Evolutionary conservation across 1,140 invertebrate genomes (phyloP).

Genomic region (Scylla paramamosain): DNA sequence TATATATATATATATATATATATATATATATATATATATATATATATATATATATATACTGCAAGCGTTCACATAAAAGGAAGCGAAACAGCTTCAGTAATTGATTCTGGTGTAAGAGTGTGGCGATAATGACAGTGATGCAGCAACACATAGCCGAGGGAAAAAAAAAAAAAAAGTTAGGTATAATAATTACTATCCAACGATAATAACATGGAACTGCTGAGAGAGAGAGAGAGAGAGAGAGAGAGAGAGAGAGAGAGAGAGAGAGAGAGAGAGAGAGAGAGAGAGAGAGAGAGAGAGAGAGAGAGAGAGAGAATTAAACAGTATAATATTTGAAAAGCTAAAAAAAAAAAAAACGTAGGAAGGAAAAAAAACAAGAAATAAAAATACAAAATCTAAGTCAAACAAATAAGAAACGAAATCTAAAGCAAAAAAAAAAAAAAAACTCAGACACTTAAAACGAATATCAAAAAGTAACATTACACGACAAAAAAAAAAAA

Average conservation of each 20-base stretch:
- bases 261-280: slow-evolving; percentile 32
- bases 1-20: slow-evolving; percentile 42
- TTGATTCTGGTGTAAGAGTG: not conserved
- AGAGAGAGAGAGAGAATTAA: slow-evolving; percentile 18
- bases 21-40: slow-evolving; percentile 52
- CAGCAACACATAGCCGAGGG: not conserved
- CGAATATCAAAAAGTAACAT: not conserved
- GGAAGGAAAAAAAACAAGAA: not conserved
- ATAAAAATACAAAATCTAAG: not conserved
- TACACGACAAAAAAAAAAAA: not conserved
- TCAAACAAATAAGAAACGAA: not conserved
- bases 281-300: slow-evolving; percentile 46
- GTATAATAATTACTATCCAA: not conserved
- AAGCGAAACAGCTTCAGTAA: not conserved
- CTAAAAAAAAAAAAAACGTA: too few species aligned
- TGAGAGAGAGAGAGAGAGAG: slow-evolving; percentile 44
- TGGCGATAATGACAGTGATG: not conserved
- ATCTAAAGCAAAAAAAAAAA: not conserved
- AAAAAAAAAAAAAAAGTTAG: not conserved
- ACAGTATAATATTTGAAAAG: too few species aligned
- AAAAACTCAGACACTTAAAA: not conserved
- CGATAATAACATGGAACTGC: not conserved
- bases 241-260: slow-evolving; percentile 38
- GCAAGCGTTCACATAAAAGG: not conserved
- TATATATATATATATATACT: slow-evolving; percentile 40